Evolutionary conservation across 1,140 invertebrate species (phyloP), one percentile per base, ranked within the genome.

Genomic region (Drosophila orena): DNA sequence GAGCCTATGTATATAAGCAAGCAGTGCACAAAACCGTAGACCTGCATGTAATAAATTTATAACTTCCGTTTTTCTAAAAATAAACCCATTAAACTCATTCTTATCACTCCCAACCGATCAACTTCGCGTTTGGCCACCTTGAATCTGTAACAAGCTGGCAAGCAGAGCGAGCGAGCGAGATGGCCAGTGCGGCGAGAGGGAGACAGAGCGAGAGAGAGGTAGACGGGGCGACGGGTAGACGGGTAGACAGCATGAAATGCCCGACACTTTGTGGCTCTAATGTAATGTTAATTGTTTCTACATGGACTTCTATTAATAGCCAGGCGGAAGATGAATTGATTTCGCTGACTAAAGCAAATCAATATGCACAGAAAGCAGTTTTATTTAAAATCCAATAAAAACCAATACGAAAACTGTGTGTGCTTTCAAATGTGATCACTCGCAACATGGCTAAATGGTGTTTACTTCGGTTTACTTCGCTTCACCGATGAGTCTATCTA

Each of bases 241-340:
- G 10, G 44, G 37, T 3, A 12, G 27, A 27, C 34, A 72, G 46
- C 62, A 81, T 81, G 79, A 77, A 81, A 64, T 72, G 56, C 72
- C 65, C 42, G 61, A 58, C 40, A 40, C 30, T 44, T 17, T 47
- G 53, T 22, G 55, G 58, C 52, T 65, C 43, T 57, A 81, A 81
- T 77, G 74, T 86, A 81, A 74, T 70, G 57, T 70, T 81, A 72
- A 79, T 76, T 84, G 77, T 80, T 60, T 73, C 68, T 70, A 79
- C 59, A 65, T 71, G 53, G 54, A 49, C 65, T 61, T 49, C 69
- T 86, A 86, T 78, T 81, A 81, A 86, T 86, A 81, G 78, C 15
- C 34, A n/a, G n/a, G 22, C 81, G 81, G 81, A 85, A 85, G 78
- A 81, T 85, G 59, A 70, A 80, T 86, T 59, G 65, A 44, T 60